Base-by-base conservation (phyloP, 2,888 invertebrate species). In the Agrochola litura region DNA sequence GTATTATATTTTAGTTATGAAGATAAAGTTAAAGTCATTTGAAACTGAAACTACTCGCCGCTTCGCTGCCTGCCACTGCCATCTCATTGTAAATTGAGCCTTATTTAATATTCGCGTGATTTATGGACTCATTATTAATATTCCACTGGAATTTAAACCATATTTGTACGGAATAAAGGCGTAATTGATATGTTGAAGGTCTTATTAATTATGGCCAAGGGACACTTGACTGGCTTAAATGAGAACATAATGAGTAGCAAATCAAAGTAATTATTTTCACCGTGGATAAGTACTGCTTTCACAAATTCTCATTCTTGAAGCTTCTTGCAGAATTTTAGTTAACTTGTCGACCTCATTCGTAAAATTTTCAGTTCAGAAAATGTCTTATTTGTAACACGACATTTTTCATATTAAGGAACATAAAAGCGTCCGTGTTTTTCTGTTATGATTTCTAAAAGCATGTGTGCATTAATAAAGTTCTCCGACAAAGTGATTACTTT, bases 31-130 rank as follows among this genome's bases (percentile, higher is more conserved):
- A 14, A 14, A 58, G 14, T 25, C 25, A 25, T 25, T 58, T 58
- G 6, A 58, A 25, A 58, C 14, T 58, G 58, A 58, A 25, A 58
- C 25, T 25, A 14, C n/a, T 58, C 25, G 14, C 25, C 14, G 25
- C 25, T 14, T 25, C 58, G 6, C 56, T 56, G 56, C n/a, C n/a
- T 5, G 5, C 12, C 12, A 12, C 56, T 56, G 56, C 10, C 12
- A 56, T 56, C n/a, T n/a, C n/a, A 1, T 1, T 56, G n/a, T 56
- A 12, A 12, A 56, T n/a, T 5, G 22, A 56, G 12, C 56, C 72
- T 60, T 72, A 71, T 54, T 54, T 37, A 73, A 54, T 46, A 6
- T 63, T 52, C 56, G 8, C 22, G 41, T 75, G 64, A 65, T 65
- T 75, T 52, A 76, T 52, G 73, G 60, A 19, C 30, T 61, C 6